Conservation (phyloP, 1,140 invertebrate genomes). For the Oncopeltus fasciatus region DNA sequence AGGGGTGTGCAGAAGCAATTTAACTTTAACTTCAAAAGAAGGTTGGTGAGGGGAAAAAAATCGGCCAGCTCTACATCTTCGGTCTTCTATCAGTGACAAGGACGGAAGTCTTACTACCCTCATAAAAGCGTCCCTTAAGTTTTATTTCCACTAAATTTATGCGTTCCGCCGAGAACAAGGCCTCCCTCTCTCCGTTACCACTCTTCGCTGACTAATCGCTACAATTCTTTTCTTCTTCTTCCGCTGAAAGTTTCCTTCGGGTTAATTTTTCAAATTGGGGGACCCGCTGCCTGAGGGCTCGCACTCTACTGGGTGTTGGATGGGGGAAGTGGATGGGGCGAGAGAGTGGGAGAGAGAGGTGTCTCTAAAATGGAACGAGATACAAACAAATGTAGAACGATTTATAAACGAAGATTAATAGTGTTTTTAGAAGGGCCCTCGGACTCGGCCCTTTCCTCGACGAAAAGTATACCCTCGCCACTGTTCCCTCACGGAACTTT, state of each 20-base stretch:
- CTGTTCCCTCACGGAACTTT: too few species aligned
- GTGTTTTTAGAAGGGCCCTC: neutral
- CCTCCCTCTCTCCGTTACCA: too few species aligned
- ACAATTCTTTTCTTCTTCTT: neutral
- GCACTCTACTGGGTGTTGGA: neutral
- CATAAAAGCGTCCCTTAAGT: constrained; percentile 2
- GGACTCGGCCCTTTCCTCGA: neutral
- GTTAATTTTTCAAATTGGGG: neutral
- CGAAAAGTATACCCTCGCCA: too few species aligned
- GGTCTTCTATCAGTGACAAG: neutral
- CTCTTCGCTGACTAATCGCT: neutral
- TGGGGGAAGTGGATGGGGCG: too few species aligned
- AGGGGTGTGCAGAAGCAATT: neutral
- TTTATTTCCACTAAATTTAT: constrained; percentile 5
- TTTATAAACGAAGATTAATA: constrained; percentile 10
- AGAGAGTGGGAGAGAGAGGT: neutral
- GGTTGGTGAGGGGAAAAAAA: neutral
- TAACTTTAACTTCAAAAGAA: too few species aligned
- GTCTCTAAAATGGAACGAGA: constrained; percentile 4
- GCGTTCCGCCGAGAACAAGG: neutral
- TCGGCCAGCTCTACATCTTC: neutral
- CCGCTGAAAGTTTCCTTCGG: neutral
- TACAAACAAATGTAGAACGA: constrained; percentile 6
- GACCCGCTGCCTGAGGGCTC: neutral
- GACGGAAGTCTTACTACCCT: neutral